These are phyloP conservation scores for Liasis olivaceus DNA, from an alignment of 2,797 vertebrate genomes.

Conservation along the genomic window DNA sequence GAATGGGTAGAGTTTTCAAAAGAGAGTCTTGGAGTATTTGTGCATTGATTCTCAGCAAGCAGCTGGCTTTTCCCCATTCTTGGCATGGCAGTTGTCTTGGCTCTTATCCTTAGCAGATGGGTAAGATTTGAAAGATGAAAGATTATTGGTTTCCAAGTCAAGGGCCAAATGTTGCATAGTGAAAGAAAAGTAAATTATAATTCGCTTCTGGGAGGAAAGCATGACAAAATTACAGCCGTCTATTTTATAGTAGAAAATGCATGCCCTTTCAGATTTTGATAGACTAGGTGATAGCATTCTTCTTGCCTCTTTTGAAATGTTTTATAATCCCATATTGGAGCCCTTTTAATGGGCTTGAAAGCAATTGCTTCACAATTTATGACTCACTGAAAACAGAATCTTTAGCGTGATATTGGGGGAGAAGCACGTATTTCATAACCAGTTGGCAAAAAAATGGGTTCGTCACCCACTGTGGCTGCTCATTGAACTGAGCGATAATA, in stretches of 20 bases:
- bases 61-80: slow-evolving; percentile 68
- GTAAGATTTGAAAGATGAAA: slow-evolving; percentile 71
- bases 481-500: background rate
- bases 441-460: background rate
- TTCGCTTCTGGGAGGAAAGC: slow-evolving; percentile 33
- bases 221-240: slow-evolving; percentile 66
- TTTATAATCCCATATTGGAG: slow-evolving; percentile 59
- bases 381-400: slow-evolving; percentile 57
- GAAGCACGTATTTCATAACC: slow-evolving; percentile 36
- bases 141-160: slow-evolving; percentile 68
- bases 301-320: slow-evolving; percentile 52
- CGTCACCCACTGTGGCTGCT: slow-evolving; percentile 9
- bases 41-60: slow-evolving; percentile 58
- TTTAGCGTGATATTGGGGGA: slow-evolving; percentile 46
- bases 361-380: slow-evolving; percentile 63
- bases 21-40: slow-evolving; percentile 64
- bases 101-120: slow-evolving; percentile 73
- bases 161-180: slow-evolving; percentile 70
- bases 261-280: slow-evolving; percentile 60
- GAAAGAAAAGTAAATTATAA: slow-evolving; percentile 66
- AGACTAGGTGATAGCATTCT: slow-evolving; percentile 53
- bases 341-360: slow-evolving; percentile 69
- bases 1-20: slow-evolving; percentile 10
- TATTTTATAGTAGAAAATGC: slow-evolving; percentile 67
- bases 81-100: slow-evolving; percentile 73